Evolutionary conservation across 2,888 invertebrate species (phyloP).

Genomic region (Icerya purchasi): DNA sequence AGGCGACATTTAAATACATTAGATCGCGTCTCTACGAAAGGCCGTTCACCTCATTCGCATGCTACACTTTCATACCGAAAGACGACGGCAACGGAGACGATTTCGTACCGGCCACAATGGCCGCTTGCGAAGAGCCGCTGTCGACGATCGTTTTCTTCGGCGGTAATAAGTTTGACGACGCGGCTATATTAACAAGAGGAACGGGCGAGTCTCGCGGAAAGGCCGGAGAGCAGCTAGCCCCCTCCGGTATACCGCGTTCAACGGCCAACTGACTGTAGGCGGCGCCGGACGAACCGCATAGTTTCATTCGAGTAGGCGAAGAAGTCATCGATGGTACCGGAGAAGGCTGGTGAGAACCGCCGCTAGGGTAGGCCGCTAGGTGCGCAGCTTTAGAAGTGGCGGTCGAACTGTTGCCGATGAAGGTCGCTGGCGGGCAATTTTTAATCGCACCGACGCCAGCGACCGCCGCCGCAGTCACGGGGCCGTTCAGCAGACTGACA

Average conservation of each 20-base stretch:
- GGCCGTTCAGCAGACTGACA: not conserved
- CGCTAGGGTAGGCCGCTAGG: constrained; percentile 3
- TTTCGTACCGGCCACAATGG: not conserved
- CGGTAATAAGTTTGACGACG: no score
- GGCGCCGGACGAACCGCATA: not conserved
- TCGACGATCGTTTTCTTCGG: not conserved
- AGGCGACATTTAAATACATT: no score
- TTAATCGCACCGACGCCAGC: not conserved
- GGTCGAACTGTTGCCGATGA: not conserved
- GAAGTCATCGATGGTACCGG: constrained; percentile 6
- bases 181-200: no score
- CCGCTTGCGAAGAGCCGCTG: not conserved
- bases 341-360: constrained; percentile 1
- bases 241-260: constrained; percentile 11
- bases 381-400: not conserved
- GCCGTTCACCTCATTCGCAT: no score
- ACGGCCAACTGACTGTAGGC: not conserved
- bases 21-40: no score
- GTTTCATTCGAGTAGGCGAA: constrained; percentile 9
- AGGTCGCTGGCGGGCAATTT: not conserved
- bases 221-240: constrained; percentile 8
- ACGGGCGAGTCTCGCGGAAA: constrained; percentile 3
- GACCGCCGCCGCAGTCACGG: not conserved
- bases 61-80: constrained; percentile 7
- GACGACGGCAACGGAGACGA: not conserved